Percentiles rank a stretch among this genome's conserved stretches.
phyloP scores from a whole-genome alignment of 2,113 vertebrate species.

The Zosterops pallidus region DNA sequence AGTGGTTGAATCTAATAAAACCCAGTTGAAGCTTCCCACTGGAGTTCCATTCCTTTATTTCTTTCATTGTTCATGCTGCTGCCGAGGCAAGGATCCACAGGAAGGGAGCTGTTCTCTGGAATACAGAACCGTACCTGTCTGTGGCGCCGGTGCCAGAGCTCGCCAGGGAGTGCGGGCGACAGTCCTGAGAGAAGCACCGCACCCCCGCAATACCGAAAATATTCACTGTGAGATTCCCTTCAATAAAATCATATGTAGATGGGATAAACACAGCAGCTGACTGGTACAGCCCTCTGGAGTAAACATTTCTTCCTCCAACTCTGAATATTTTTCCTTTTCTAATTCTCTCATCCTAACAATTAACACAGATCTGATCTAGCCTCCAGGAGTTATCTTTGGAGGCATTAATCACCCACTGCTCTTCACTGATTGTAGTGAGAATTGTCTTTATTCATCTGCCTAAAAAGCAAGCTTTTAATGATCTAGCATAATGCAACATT shows the following conservation, averaged over 20 bases:
- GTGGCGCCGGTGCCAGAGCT: too few relatives aligned
- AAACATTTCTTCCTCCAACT: background rate
- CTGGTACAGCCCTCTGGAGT: background rate
- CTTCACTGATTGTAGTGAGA: background rate
- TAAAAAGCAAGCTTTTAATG: slow-evolving; percentile 8
- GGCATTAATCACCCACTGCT: background rate
- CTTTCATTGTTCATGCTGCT: too few relatives aligned
- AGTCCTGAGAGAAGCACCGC: too few relatives aligned
- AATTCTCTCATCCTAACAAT: background rate
- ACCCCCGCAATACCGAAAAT: background rate
- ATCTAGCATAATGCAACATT: background rate
- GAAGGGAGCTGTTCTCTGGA: too few relatives aligned
- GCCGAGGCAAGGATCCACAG: too few relatives aligned
- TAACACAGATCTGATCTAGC: background rate
- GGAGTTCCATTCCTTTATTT: too few relatives aligned
- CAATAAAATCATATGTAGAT: background rate
- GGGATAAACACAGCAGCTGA: background rate
- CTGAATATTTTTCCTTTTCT: background rate
- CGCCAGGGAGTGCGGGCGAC: too few relatives aligned
- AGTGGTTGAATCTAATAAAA: too few relatives aligned
- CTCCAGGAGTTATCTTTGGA: slow-evolving; percentile 5
- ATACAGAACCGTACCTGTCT: too few relatives aligned
- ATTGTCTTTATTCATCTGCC: background rate
- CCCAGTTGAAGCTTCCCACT: too few relatives aligned
- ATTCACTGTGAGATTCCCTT: background rate